These are phyloP conservation scores for Chrysomela aeneicollis DNA, from an alignment of 2,888 invertebrate species.

Conservation along the genomic window DNA sequence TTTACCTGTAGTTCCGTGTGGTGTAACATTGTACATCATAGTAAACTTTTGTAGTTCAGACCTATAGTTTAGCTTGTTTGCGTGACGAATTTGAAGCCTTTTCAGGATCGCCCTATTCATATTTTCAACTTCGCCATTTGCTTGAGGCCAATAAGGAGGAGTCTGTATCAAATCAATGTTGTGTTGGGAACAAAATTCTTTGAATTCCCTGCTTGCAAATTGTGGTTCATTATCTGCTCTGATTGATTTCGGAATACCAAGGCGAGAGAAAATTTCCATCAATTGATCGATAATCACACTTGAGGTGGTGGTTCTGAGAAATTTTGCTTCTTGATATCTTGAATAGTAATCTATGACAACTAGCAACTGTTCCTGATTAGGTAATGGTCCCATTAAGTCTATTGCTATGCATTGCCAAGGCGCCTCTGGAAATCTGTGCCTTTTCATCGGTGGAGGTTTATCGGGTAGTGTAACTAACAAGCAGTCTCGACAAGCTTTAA, in stretches of 20 bases:
- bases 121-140: slow-evolving; percentile 50
- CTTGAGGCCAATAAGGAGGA: slow-evolving; percentile 39
- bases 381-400: slow-evolving; percentile 43
- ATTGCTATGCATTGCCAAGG: slow-evolving; percentile 41
- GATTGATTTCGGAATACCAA: slow-evolving; percentile 32
- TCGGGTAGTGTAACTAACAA: slow-evolving; percentile 29
- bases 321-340: no score
- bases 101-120: slow-evolving; percentile 48
- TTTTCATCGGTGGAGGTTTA: slow-evolving; percentile 34
- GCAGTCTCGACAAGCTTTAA: slow-evolving; percentile 36
- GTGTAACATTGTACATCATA: slow-evolving; percentile 44
- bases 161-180: slow-evolving; percentile 30
- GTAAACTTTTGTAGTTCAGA: slow-evolving; percentile 34
- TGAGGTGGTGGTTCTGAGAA: slow-evolving; percentile 27
- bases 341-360: no score
- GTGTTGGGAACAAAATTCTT: slow-evolving; percentile 29
- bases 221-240: slow-evolving; percentile 36
- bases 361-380: slow-evolving; percentile 33
- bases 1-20: slow-evolving; percentile 47
- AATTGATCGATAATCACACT: slow-evolving; percentile 27
- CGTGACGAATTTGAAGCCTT: slow-evolving; percentile 29
- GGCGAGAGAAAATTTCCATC: slow-evolving; percentile 27
- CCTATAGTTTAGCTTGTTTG: slow-evolving; percentile 32
- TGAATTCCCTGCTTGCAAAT: slow-evolving; percentile 35
- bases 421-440: slow-evolving; percentile 37